These are phyloP conservation scores for Phacellophora camtschatica DNA, from an alignment of 30 jellyfish, hydroid and myxozoan genomes.

Conservation along the genomic window DNA sequence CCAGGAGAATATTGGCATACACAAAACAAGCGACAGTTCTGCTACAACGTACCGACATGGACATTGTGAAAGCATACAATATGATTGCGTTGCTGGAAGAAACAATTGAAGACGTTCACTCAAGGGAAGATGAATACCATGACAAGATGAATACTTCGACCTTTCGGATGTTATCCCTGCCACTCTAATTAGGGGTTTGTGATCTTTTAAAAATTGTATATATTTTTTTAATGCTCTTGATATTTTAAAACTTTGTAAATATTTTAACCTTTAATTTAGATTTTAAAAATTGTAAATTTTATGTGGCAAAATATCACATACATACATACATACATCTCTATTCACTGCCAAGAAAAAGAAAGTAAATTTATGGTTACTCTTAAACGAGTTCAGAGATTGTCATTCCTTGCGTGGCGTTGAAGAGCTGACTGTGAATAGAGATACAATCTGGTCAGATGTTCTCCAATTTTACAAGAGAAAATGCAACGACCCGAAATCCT, in stretches of 20 bases:
- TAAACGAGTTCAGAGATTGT: constrained; percentile 7
- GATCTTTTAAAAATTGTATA: too few relatives aligned
- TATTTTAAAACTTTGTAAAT: too few relatives aligned
- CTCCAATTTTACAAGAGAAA: constrained; percentile 19
- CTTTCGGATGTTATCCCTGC: too few relatives aligned
- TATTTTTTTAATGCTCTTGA: too few relatives aligned
- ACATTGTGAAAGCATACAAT: background rate
- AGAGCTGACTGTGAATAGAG: constrained; percentile 3
- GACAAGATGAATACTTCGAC: too few relatives aligned
- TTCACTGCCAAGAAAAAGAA: background rate
- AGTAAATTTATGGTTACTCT: background rate
- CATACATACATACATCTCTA: too few relatives aligned
- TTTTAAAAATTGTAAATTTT: too few relatives aligned
- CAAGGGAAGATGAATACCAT: background rate
- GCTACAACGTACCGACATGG: background rate
- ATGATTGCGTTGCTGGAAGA: background rate
- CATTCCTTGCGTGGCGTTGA: background rate
- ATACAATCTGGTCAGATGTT: background rate
- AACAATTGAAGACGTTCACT: background rate
- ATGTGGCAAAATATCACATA: too few relatives aligned
- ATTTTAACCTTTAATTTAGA: too few relatives aligned
- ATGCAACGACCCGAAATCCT: background rate
- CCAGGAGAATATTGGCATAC: background rate
- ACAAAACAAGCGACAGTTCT: background rate
- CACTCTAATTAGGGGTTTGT: too few relatives aligned